Base-by-base conservation (phyloP, 2,888 invertebrate genomes). In the Drosophila mettleri region DNA sequence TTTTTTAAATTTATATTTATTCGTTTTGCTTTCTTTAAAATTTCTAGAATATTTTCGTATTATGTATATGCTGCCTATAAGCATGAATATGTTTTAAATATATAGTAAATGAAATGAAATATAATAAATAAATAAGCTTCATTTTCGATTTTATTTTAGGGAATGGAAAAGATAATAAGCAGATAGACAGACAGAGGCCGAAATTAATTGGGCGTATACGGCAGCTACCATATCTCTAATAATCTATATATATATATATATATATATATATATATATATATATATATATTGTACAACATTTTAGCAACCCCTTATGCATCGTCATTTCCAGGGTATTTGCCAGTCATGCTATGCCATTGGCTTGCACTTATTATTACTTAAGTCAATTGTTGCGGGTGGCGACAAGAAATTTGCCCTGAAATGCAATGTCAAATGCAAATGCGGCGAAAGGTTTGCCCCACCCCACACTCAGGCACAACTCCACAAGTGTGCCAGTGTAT, bases 301-400 rank as follows among this genome's bases (percentile, higher is more conserved):
- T 12, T 3, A 12, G 9, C 9, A 8, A 8, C n/a, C n/a, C 2
- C 39, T 39, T 10, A 12, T 6, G 12, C 36, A 34, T 2, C n/a
- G 18, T 20, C 10, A 31, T 48, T 33, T 22, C 2, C 33, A 31
- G 29, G 31, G 72, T 38, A 63, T 59, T 22, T 29, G 10, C 4
- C 0, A 53, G 72, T 66, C 52, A 1, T 1, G 24, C 12, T 3
- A 29, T 7, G 18, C 33, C 39, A 18, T 38, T 31, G 20, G 49
- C 54, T 39, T 29, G 57, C 51, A 57, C 58, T 68, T 62, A 41
- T 61, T 69, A 67, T 67, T 66, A 65, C 73, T 70, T 61, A 68
- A 78, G 78, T 66, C 81, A 71, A 81, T 78, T 80, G 75, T 69
- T 72, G 70, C 61, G 74, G 59, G 65, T 72, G 74, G 52, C 66